phyloP scores from a whole-genome alignment of 2,797 vertebrate genomes.

The Lepilemur ruficaudatus region DNA sequence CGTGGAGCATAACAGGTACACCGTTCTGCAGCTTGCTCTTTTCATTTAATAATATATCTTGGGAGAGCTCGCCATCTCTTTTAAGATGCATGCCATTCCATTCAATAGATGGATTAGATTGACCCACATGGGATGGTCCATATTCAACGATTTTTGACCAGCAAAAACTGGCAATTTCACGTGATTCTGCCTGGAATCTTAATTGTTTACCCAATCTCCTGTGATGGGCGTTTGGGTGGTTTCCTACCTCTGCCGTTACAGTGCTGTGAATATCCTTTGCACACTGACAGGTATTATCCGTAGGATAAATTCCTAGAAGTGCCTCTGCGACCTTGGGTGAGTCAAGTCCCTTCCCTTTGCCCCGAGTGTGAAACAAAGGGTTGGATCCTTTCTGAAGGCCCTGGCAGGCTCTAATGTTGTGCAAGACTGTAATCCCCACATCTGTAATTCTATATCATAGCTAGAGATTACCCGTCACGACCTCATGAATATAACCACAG shows the following conservation, averaged over 20 bases:
- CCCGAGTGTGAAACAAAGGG: accelerated
- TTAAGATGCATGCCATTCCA: not conserved
- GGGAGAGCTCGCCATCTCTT: not conserved
- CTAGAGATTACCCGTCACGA: not conserved
- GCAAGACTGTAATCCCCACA: accelerated
- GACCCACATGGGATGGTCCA: not conserved
- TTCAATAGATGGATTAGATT: not conserved
- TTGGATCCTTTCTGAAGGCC: not conserved
- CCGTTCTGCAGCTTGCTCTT: not conserved
- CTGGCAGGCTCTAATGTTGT: not conserved
- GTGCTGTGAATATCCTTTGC: not conserved
- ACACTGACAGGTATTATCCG: not conserved
- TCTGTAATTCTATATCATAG: not conserved
- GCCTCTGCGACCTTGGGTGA: not conserved
- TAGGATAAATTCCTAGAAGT: not conserved
- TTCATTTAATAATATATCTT: not conserved
- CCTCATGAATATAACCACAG: not conserved
- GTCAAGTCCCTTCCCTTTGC: not conserved
- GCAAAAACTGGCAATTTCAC: not conserved
- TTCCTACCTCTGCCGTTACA: not conserved
- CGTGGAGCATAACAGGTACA: accelerated
- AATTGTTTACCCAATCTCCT: not conserved
- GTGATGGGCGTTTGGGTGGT: accelerated
- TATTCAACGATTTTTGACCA: not conserved
- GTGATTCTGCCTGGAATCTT: not conserved